Conservation (phyloP, 2,113 vertebrate species). For the Lonchura striata region DNA sequence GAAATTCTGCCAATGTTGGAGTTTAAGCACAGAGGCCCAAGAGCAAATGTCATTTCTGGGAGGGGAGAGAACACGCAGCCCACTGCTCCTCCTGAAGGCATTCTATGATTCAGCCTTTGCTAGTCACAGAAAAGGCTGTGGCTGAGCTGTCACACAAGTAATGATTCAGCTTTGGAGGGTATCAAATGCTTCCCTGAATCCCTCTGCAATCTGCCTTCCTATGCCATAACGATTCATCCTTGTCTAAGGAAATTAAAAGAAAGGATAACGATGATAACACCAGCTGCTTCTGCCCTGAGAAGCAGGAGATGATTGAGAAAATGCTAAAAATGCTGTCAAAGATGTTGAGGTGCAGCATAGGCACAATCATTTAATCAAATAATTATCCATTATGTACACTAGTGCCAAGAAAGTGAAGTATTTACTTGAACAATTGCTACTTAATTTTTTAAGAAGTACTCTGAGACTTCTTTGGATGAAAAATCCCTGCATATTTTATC, state of each 20-base stretch:
- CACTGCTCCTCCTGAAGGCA: neutral
- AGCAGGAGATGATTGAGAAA: neutral
- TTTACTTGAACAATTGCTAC: neutral
- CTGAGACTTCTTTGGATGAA: neutral
- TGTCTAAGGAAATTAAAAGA: neutral
- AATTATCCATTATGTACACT: neutral
- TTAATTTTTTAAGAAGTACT: neutral
- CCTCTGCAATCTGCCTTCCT: neutral
- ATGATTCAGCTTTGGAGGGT: neutral
- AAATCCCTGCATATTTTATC: neutral
- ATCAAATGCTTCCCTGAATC: neutral
- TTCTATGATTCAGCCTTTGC: neutral
- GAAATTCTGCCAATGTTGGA: neutral
- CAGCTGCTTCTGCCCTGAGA: conserved; percentile 22
- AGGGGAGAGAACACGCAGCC: neutral
- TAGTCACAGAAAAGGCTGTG: neutral
- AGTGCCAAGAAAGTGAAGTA: neutral
- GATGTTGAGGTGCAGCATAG: neutral
- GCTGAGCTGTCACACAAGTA: neutral
- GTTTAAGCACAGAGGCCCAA: neutral
- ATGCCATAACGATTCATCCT: neutral
- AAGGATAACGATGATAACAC: neutral
- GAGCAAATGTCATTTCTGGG: neutral
- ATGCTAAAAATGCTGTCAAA: neutral
- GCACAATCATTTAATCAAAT: conserved; percentile 19